Base-by-base conservation (phyloP, 2,888 invertebrate species). In the Rhyacophila evoluta region DNA sequence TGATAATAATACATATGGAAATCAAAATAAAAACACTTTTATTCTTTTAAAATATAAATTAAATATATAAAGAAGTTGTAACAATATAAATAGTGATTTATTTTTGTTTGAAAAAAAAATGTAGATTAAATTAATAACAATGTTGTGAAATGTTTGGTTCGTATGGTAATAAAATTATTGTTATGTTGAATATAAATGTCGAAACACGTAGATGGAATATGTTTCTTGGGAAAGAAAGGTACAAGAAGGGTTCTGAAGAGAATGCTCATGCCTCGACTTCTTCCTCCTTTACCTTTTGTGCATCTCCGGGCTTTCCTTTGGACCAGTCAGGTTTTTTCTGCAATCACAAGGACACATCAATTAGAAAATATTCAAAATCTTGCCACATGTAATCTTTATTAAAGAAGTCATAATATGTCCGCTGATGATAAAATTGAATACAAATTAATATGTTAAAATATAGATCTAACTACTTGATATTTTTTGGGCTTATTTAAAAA, bases 321-420 rank as follows among this genome's bases (percentile, higher is more conserved):
- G 96, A 96, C 96, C 96, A 97, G 91, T 97, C 97, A 86, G 96
- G 96, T 90, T 97, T 97, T 92, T 96, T 96, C 95, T 96, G 94
- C 86, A 84, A 82, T 85, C 55, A 55, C 55, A 55, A 55, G 55
- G 10, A 55, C 19, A 19, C 10, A 55, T 55, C 0, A 55, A 2
- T 55, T 8, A 55, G 25, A 25, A 55, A 8, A 0, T 55, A 8
- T 8, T 55, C 19, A n/a, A 1, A 25, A 39, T 39, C 15, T 39
- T 12, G 6, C 1, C 39, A 15, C 15, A 39, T n/a, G n/a, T n/a
- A n/a, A n/a, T n/a, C n/a, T n/a, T n/a, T n/a, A n/a, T n/a, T n/a
- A n/a, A n/a, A n/a, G n/a, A n/a, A n/a, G n/a, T n/a, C n/a, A n/a
- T n/a, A n/a, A n/a, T n/a, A n/a, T n/a, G n/a, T n/a, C n/a, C n/a